phyloP scores from a whole-genome alignment of 2,797 vertebrate species.

The Phyllotis vaccarum region DNA sequence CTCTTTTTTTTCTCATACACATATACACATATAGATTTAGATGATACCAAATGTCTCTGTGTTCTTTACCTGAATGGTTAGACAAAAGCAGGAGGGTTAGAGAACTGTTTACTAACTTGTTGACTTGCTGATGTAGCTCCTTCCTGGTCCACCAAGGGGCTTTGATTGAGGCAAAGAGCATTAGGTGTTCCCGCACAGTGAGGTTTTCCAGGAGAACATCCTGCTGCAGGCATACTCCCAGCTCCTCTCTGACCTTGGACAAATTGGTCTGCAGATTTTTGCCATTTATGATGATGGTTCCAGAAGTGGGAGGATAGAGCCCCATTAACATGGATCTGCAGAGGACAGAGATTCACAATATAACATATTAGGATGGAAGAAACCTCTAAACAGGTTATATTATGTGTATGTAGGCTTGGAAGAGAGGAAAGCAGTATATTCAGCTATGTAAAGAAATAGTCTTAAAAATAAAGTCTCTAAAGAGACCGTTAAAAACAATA shows the following conservation, averaged over 20 bases:
- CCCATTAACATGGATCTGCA: constrained; percentile 87
- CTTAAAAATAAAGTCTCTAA: too few species aligned
- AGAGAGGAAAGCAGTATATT: too few species aligned
- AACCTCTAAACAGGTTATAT: too few species aligned
- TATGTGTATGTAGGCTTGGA: too few species aligned
- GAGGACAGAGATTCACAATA: neutral
- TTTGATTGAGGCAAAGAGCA: constrained; percentile 86
- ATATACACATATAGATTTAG: rapidly evolving
- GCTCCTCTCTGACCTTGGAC: constrained; percentile 80
- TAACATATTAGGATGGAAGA: too few species aligned
- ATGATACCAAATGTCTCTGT: too few species aligned
- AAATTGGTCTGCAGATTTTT: constrained; percentile 84
- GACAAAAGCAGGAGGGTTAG: too few species aligned
- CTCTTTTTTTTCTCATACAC: neutral
- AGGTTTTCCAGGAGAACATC: constrained; percentile 86
- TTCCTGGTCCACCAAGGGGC: constrained; percentile 77
- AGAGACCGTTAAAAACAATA: too few species aligned
- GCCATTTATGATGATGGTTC: constrained; percentile 85
- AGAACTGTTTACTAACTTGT: constrained; percentile 67
- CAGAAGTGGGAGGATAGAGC: constrained; percentile 84
- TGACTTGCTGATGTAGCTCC: constrained; percentile 78
- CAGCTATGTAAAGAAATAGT: too few species aligned
- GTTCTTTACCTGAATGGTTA: rapidly evolving
- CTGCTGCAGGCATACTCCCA: constrained; percentile 88
- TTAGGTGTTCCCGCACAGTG: constrained; percentile 85